Conservation (phyloP, 2,113 vertebrate genomes). For the Conger conger region DNA sequence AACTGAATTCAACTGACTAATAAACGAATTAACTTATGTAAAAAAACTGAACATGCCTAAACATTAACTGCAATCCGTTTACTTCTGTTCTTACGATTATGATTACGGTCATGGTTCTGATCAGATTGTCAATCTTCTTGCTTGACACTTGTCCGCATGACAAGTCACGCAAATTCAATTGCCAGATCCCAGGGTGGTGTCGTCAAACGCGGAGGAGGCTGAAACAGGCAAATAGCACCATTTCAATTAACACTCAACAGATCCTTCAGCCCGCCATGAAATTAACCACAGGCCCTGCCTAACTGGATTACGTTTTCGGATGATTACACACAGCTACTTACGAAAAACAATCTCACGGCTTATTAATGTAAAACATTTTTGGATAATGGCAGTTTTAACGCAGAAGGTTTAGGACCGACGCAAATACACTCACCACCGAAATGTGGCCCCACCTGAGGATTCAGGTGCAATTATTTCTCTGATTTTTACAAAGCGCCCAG, state of each 20-base stretch:
- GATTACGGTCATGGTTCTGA: background rate
- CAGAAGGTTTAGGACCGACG: background rate
- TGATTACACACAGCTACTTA: background rate
- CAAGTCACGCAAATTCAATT: background rate
- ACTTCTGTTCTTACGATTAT: background rate
- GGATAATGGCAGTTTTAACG: background rate
- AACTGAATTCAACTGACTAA: background rate
- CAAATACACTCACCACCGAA: no score
- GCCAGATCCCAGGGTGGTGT: background rate
- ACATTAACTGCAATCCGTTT: background rate
- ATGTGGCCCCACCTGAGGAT: background rate
- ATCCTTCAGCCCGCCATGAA: constrained; percentile 1
- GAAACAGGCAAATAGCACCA: background rate
- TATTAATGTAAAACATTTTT: background rate
- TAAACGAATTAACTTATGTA: background rate
- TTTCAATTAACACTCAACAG: constrained; percentile 5
- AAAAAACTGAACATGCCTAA: background rate
- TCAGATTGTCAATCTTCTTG: background rate
- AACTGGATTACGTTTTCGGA: background rate
- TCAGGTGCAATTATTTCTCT: background rate
- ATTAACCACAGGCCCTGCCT: background rate
- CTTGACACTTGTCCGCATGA: background rate
- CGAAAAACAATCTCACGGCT: background rate
- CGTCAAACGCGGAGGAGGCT: background rate
- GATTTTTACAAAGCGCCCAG: background rate